These are phyloP conservation scores for Polyploca ridens DNA, from an alignment of 2,888 invertebrate species.

Conservation along the genomic window DNA sequence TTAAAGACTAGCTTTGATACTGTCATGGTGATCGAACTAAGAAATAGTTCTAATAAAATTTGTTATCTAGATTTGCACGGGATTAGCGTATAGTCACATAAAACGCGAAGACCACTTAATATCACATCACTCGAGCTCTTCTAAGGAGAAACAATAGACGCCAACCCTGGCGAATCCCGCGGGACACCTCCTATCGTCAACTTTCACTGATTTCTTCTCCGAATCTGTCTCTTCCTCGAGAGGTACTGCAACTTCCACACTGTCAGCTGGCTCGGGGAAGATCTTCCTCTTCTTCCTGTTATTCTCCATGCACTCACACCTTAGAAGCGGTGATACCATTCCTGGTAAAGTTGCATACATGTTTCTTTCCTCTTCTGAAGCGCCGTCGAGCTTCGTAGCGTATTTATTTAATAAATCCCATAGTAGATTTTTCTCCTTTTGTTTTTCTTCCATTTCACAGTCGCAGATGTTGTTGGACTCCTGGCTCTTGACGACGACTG, in stretches of 20 bases:
- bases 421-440: slow-evolving; percentile 19
- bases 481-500: slow-evolving; percentile 19
- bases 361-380: slow-evolving; percentile 16
- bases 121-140: background rate
- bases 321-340: slow-evolving; percentile 35
- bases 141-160: background rate
- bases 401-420: slow-evolving; percentile 27
- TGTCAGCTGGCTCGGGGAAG: slow-evolving; percentile 12
- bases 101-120: background rate
- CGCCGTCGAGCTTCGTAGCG: slow-evolving; percentile 24
- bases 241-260: slow-evolving; percentile 3
- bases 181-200: background rate
- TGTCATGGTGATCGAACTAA: background rate
- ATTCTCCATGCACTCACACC: slow-evolving; percentile 39
- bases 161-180: background rate
- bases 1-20: background rate
- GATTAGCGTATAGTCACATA: background rate
- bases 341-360: slow-evolving; percentile 38
- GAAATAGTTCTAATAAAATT: background rate
- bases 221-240: background rate
- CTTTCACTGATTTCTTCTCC: background rate
- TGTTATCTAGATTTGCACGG: background rate
- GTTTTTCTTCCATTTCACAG: slow-evolving; percentile 18
- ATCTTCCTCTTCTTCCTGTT: slow-evolving; percentile 40
- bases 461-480: slow-evolving; percentile 27